Evolutionary conservation across 2,113 vertebrate genomes (phyloP), one percentile per base, ranked within the genome.

Genomic region (Chionodraco myersi): DNA sequence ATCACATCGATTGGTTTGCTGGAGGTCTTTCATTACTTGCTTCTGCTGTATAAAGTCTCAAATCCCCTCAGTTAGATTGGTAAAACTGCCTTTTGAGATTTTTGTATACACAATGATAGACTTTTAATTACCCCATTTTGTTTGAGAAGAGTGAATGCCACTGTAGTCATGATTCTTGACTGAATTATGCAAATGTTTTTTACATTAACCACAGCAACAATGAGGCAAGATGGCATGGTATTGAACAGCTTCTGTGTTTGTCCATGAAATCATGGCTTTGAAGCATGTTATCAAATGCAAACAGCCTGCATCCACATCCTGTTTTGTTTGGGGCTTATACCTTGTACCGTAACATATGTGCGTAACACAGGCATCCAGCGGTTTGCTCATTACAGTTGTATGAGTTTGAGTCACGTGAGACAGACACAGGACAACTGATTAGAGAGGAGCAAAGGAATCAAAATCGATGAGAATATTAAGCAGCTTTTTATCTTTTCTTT

Each of bases 271-370:
- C 13, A 10, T 48, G 47, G 47, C 47, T 48, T 48, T 48, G 47
- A 48, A 48, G 13, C 5, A 48, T 48, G 12, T 48, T 14, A 48
- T 48, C 47, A 48, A 13, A 14, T 48, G 47, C 47, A 48, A 48
- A 48, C 47, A 48, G 47, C 14, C 41, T 64, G 41, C n/a, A 64
- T 63, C 36, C 64, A 64, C 7, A n/a, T 72, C 30, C 23, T 61
- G 15, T 34, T 79, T 75, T 65, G 34, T 54, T 52, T 47, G 48
- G 8, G 10, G 30, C 34, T 74, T 41, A 82, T 63, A 21, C 36
- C 45, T 79, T 67, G 6, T 56, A 36, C 16, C 3, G 6, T 51
- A 60, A 8, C 45, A 0, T 71, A 64, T 73, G 66, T 66, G 21
- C 18, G 6, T 6, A 65, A 66, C 12, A 41, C 34, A 11, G 11